Evolutionary conservation across 35 echinoderm and acorn worm species (phyloP), one percentile per base, ranked within the genome.

Genomic region (Strongylocentrotus purpuratus): DNA sequence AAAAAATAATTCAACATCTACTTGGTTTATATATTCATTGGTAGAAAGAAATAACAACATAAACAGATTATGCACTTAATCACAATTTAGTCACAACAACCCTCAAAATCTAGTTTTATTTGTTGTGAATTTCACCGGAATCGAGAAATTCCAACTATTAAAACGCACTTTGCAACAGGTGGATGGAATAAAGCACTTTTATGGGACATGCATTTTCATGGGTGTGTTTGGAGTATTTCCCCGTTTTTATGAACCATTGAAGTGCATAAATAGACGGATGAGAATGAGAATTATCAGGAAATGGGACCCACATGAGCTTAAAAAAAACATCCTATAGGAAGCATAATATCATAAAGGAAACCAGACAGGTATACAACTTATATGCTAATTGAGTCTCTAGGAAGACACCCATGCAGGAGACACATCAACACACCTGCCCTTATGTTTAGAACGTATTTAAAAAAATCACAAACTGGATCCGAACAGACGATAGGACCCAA

Each of bases 271-370:
- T 22, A 78, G 28, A 78, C 25, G 20, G 65, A 78, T 4, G 25
- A 78, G 65, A 78, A 78, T 78, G 20, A 78, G 28, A 22, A 78
- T 28, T 28, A 78, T 28, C 28, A 78, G 65, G 65, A 78, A 28
- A 78, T 78, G 65, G 65, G 20, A 78, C 4, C 65, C 65, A 78
- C 4, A 22, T 78, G 65, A n/a, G 65, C 65, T 78, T 9, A 78
- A 78, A n/a, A 78, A 78, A 78, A 78, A 78, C 65, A 78, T 78
- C 65, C 65, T 78, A 22, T 78, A 78, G 65, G 65, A 78, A 78
- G 25, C 20, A 28, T 22, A 28, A 7, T 78, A 78, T 78, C 65
- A 78, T 22, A 8, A 78, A 78, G 65, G 65, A 28, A 78, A n/a
- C 65, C 65, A 78, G 65, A 3, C 65, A n/a, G 65, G 65, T 78